Evolutionary conservation across 2,113 vertebrate species (phyloP).

Genomic region (Cryptomyrus ogoouensis): DNA sequence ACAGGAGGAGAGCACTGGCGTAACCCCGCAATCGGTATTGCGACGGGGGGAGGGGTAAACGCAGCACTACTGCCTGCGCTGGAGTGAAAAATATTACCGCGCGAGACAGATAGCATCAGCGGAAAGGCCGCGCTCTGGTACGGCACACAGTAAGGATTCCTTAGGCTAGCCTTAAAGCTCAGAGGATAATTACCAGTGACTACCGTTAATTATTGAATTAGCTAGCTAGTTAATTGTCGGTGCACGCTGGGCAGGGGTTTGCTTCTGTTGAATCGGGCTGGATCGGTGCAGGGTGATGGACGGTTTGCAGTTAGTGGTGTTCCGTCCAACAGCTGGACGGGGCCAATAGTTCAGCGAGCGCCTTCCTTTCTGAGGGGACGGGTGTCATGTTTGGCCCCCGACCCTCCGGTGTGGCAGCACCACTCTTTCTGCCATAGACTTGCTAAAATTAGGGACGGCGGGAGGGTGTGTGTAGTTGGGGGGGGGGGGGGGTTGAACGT

Average conservation of each 20-base stretch:
- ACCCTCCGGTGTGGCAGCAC: not conserved
- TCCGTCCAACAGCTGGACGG: not conserved
- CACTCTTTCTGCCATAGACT: slow-evolving; percentile 19
- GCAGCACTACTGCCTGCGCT: not conserved
- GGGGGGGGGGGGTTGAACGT: not conserved
- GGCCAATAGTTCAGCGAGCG: not conserved
- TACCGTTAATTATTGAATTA: not conserved
- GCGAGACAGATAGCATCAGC: not conserved
- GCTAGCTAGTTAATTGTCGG: not conserved
- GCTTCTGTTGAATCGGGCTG: not conserved
- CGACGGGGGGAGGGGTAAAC: not conserved
- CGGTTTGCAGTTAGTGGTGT: not conserved
- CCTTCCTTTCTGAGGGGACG: not conserved
- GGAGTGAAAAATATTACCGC: not conserved
- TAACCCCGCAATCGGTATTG: not conserved
- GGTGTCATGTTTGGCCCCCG: not conserved
- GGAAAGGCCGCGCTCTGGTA: not conserved
- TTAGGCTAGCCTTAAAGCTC: not conserved
- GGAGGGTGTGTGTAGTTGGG: not conserved
- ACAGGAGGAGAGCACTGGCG: not conserved
- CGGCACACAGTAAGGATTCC: not conserved
- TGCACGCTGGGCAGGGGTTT: not conserved
- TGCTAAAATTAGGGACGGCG: slow-evolving; percentile 26
- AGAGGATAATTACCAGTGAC: not conserved
- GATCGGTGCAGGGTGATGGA: not conserved